Percentiles rank a stretch among this genome's conserved stretches.
Evolutionary conservation across 2,888 invertebrate species (phyloP).

Genomic region (Temnothorax ravouxi): DNA sequence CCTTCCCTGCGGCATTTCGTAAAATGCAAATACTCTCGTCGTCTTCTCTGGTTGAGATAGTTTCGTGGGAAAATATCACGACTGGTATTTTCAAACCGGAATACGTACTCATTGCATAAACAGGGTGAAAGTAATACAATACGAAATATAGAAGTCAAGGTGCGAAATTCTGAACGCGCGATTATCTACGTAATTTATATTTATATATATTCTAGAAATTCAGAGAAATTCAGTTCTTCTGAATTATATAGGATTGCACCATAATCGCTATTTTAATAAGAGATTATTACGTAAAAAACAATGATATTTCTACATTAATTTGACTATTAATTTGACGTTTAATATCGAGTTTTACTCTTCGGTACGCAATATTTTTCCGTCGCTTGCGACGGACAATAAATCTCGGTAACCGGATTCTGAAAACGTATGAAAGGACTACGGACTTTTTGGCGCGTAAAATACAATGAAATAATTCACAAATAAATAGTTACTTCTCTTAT

Average conservation of each 20-base stretch:
- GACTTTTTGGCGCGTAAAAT: not conserved
- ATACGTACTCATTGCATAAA: not conserved
- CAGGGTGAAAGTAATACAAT: not conserved
- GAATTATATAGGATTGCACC: not conserved
- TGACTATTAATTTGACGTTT: not conserved
- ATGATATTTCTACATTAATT: not conserved
- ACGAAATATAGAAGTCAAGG: not conserved
- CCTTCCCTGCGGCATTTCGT: not conserved
- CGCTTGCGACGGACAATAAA: not conserved
- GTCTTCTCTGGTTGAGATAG: not conserved
- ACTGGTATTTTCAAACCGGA: not conserved
- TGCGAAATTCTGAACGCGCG: not conserved
- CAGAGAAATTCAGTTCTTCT: not conserved
- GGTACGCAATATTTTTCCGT: slow-evolving; percentile 2
- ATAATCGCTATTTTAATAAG: not conserved
- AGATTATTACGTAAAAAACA: not conserved
- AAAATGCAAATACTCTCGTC: slow-evolving; percentile 39
- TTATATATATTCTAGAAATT: not conserved
- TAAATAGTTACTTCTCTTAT: not conserved
- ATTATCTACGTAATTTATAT: not conserved
- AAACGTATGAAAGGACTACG: not conserved
- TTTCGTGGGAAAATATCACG: not conserved
- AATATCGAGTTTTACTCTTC: not conserved
- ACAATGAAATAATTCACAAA: slow-evolving; percentile 17
- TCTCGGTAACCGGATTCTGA: not conserved